Base-by-base conservation (phyloP, 2,113 vertebrate species). In the Lagopus leucura region DNA sequence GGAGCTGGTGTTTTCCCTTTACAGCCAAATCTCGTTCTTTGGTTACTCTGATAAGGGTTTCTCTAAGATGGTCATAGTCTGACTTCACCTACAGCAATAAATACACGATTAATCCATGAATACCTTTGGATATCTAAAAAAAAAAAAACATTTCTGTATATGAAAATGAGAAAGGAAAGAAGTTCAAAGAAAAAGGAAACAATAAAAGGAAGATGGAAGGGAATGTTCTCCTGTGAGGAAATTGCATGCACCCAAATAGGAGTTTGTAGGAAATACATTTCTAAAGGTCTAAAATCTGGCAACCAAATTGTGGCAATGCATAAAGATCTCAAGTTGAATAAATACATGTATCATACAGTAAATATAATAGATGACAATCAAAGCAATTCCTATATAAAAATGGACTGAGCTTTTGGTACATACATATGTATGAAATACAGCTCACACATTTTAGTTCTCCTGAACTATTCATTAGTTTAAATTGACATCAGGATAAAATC, bases 1-100 rank as follows among this genome's bases (percentile, higher is more conserved):
- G 98, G 98, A 98, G 98, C 98, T 98, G 98, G 94, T 96, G 98
- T 94, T 97, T 99, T 97, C 98, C 98, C 98, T 97, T 98, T 97
- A 98, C 91, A 92, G 98, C 98, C 98, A 98, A 98, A 98, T 98
- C 97, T 96, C 98, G 98, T 93, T 98, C 98, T 92, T 97, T 92
- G 96, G 98, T 99, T 98, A 99, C 98, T 96, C 97, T 84, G 79
- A 97, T 90, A 78, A 98, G 98, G 90, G 91, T 86, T 97, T 97
- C 98, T 96, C 96, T 96, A 92, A 98, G 98, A 69, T 97, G 96
- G 81, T 97, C 99, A 99, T 98, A 98, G 93, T 99, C 98, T 94
- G 96, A 95, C 96, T 98, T 99, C 97, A 99, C 98, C 99, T 99
- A 18, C 19, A 40, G 69, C 74, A 42, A 38, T 55, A 1, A 6